Evolutionary conservation across 2,888 invertebrate genomes (phyloP).

Genomic region (Rhaphigaster nebulosa): DNA sequence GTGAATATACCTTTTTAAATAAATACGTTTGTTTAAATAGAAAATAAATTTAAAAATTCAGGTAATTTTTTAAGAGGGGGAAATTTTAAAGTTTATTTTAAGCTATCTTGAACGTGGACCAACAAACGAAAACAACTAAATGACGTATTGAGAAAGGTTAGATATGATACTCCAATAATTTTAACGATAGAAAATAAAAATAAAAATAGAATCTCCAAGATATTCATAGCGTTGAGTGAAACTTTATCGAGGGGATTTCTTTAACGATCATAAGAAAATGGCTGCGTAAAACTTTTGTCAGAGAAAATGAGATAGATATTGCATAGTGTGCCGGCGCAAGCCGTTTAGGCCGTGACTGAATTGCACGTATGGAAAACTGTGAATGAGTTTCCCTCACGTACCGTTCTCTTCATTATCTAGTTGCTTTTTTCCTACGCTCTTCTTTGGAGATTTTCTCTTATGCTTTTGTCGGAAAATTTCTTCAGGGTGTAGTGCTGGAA

Average conservation of each 20-base stretch:
- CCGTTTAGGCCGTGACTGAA: constrained; percentile 5
- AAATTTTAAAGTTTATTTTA: too few relatives aligned
- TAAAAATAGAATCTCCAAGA: neutral
- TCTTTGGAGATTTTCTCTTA: constrained; percentile 21
- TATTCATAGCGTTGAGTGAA: neutral
- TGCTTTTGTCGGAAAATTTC: constrained; percentile 5
- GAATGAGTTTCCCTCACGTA: constrained; percentile 35
- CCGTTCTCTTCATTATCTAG: constrained; percentile 2
- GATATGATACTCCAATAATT: too few relatives aligned
- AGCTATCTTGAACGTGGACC: too few relatives aligned
- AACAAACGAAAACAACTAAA: too few relatives aligned
- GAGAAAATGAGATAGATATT: neutral
- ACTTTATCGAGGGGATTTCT: neutral
- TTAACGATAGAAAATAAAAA: neutral
- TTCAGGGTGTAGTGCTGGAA: neutral
- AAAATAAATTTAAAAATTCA: too few relatives aligned
- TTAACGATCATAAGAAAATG: neutral
- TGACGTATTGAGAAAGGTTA: too few relatives aligned
- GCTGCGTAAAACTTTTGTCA: constrained; percentile 30
- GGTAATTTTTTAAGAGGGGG: too few relatives aligned
- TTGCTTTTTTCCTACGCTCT: constrained; percentile 17
- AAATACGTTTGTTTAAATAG: too few relatives aligned
- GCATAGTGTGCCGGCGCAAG: neutral
- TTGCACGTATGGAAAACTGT: constrained; percentile 34
- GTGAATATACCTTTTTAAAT: too few relatives aligned